Evolutionary conservation across 2,113 vertebrate genomes (phyloP), one percentile per base, ranked within the genome.

Genomic region (Spea multiplicata): DNA sequence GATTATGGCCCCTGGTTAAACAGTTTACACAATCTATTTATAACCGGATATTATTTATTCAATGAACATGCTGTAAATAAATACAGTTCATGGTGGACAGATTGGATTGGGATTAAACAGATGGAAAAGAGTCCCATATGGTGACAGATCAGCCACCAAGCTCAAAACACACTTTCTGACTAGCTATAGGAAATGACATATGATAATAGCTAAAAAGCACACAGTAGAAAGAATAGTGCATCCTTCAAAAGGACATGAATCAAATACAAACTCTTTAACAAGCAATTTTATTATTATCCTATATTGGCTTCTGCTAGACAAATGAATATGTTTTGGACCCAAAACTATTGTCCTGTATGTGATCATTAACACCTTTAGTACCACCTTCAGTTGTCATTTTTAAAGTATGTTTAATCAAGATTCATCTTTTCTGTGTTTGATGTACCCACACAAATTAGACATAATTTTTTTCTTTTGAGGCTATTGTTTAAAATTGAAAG

Each of bases 181-280:
- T 66, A 73, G 70, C 72, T 79, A 79, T 79, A 73, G 73, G 70
- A 73, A 65, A 79, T 79, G 70, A 79, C 76, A 79, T 79, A 79
- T 79, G 76, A 79, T 79, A 79, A 79, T 79, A 17, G 49, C 61
- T 76, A 45, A 76, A 62, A 10, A 61, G 16, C 47, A 44, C 53
- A 49, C 46, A 13, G 53, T 48, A 61, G 67, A 76, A 76, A 69
- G 52, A 66, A 76, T 69, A 70, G 57, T 8, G 55, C 66, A 69
- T 76, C 16, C 52, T 72, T 71, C 14, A 65, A 48, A 49, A 61
- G 64, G 52, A 8, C 45, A 71, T 53, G 17, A 50, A 64, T 78
- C 76, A 65, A 45, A 66, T 8, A 62, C 64, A 52, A 78, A 78
- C 68, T 13, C 66, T 12, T 59, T 59, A 4, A 13, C 55, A 59